Percentiles rank a stretch among this genome's conserved stretches.
Evolutionary conservation across 2,888 invertebrate species (phyloP).

Genomic region (Adelphocoris suturalis): DNA sequence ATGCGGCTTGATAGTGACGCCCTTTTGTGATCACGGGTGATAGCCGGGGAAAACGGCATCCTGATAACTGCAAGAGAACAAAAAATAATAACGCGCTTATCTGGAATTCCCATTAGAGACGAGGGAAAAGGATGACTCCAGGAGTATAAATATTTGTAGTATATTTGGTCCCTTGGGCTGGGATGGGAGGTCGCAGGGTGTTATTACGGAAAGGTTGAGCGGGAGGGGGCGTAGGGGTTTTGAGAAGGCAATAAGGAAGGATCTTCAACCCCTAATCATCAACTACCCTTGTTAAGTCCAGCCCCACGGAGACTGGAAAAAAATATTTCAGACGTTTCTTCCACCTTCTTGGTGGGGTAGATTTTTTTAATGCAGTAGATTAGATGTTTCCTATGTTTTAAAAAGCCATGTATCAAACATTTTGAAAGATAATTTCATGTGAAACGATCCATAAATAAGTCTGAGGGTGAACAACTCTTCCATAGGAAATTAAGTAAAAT

Average conservation of each 20-base stretch:
- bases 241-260: slow-evolving; percentile 71
- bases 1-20: not conserved
- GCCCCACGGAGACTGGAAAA: slow-evolving; percentile 44
- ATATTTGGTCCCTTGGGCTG: slow-evolving; percentile 68
- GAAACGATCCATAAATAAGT: slow-evolving; percentile 59
- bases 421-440: slow-evolving; percentile 68
- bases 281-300: slow-evolving; percentile 72
- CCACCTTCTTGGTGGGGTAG: slow-evolving; percentile 21
- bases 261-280: slow-evolving; percentile 72
- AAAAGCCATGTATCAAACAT: slow-evolving; percentile 64
- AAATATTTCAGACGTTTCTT: slow-evolving; percentile 61
- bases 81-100: slow-evolving; percentile 72
- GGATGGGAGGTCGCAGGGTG: slow-evolving; percentile 61
- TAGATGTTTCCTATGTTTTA: slow-evolving; percentile 69
- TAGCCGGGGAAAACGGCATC: slow-evolving; percentile 42
- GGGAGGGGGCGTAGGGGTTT: slow-evolving; percentile 8
- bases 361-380: slow-evolving; percentile 63
- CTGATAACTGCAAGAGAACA: slow-evolving; percentile 49
- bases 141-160: slow-evolving; percentile 72
- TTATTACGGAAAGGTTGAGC: slow-evolving; percentile 65
- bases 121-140: slow-evolving; percentile 27
- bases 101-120: slow-evolving; percentile 71
- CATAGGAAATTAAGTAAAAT: not conserved
- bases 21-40: slow-evolving; percentile 26
- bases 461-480: not conserved